Evolutionary conservation across 2,888 invertebrate species (phyloP).

Genomic region (Diarsia mendica): DNA sequence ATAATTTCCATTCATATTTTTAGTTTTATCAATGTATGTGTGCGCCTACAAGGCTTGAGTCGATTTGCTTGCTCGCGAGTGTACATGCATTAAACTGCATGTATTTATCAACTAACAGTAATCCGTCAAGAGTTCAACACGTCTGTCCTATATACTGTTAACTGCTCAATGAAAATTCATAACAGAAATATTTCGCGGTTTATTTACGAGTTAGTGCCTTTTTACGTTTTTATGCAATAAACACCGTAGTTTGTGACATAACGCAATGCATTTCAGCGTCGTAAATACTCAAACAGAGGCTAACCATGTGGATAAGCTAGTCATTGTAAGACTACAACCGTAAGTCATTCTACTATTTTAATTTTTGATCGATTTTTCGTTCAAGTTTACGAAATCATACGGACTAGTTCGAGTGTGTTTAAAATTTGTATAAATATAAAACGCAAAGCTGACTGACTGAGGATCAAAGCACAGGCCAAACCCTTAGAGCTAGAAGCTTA

Average conservation of each 20-base stretch:
- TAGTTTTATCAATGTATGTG: too few relatives aligned
- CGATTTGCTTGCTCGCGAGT: too few relatives aligned
- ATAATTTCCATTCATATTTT: too few relatives aligned
- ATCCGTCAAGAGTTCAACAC: neutral
- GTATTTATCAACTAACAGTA: slow-evolving; percentile 18
- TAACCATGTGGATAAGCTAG: slow-evolving; percentile 50
- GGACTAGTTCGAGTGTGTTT: slow-evolving; percentile 60
- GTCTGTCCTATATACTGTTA: slow-evolving; percentile 6
- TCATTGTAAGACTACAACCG: slow-evolving; percentile 62
- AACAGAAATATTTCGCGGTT: slow-evolving; percentile 16
- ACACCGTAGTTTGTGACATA: slow-evolving; percentile 44
- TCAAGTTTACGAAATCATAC: slow-evolving; percentile 71
- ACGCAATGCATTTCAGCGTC: slow-evolving; percentile 35
- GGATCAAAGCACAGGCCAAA: too few relatives aligned
- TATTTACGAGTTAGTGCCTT: slow-evolving; percentile 25
- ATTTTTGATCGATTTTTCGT: slow-evolving; percentile 68
- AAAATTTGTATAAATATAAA: too few relatives aligned
- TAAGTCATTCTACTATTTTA: slow-evolving; percentile 68
- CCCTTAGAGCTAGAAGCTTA: too few relatives aligned
- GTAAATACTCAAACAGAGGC: slow-evolving; percentile 49
- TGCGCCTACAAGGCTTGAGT: too few relatives aligned
- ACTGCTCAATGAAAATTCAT: slow-evolving; percentile 1
- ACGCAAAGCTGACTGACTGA: too few relatives aligned
- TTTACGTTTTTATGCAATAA: slow-evolving; percentile 40
- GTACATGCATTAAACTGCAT: slow-evolving; percentile 4